Conservation (phyloP, 2,113 vertebrate genomes). For the Chrysochloris asiatica region DNA sequence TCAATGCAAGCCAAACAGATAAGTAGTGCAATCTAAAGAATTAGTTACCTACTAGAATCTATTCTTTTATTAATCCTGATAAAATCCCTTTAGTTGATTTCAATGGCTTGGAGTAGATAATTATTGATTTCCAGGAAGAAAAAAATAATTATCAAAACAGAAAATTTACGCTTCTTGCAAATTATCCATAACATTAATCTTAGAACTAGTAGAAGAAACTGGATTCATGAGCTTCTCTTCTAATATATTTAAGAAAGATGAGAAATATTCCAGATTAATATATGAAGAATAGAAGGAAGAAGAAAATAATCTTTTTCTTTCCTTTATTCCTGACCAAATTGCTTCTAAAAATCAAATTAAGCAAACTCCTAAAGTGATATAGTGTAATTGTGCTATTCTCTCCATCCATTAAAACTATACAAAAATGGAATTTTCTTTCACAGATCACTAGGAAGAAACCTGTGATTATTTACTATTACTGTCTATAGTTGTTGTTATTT, state of each 20-base stretch:
- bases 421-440: no score
- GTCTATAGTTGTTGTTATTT: no score
- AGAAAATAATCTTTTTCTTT: neutral
- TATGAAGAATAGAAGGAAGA: neutral
- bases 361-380: no score
- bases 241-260: neutral
- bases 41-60: neutral
- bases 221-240: neutral
- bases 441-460: no score
- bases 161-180: neutral
- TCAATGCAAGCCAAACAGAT: neutral
- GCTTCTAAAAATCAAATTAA: no score
- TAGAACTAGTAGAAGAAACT: neutral
- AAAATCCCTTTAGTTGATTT: neutral
- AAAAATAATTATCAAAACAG: neutral
- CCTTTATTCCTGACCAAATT: neutral
- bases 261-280: neutral
- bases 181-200: neutral
- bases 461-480: no score
- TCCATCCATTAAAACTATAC: no score
- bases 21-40: neutral
- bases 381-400: no score
- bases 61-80: neutral
- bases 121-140: neutral
- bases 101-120: neutral